Evolutionary conservation across 2,888 invertebrate species (phyloP), one percentile per base, ranked within the genome.

Genomic region (Caenorhabditis sulstoni): DNA sequence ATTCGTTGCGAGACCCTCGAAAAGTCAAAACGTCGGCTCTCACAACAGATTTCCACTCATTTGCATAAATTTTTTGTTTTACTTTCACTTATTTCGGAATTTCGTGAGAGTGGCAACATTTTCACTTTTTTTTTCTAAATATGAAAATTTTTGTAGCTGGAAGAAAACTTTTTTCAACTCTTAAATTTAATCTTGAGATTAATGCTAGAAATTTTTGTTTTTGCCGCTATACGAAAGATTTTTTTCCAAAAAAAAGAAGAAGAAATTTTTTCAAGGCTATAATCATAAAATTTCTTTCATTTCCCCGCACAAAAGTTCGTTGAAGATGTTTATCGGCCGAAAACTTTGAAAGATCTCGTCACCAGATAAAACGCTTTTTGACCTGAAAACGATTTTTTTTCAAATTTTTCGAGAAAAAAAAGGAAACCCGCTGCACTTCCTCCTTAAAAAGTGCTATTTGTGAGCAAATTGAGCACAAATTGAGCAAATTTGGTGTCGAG

Each of bases 401-500:
- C 9, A 44, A 44, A 7, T 44, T 44, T 29, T 29, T 29, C 18
- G 16, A 49, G 16, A 14, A 49, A 49, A 18, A 49, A 29, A 29
- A n/a, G 2, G 49, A 44, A 18, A 18, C 9, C 16, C 44, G 4
- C 7, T 29, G 29, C 7, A 3, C 20, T 47, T 47, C 18, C n/a
- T 20, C 16, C 16, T 47, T 47, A 58, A 58, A 58, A 58, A 58
- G 29, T 44, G 57, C 41, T 59, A 7, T 8, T 20, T 29, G 50
- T 64, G 64, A 52, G 64, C 52, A 39, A 50, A 64, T 41, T 41
- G 29, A 29, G 29, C 29, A 29, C 29, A 29, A 29, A 29, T 64
- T 64, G 64, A 53, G 53, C 64, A 64, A 64, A 62, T 62, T 62
- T 62, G 62, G 62, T 29, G 29, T 29, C 29, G 29, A 29, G 29